A percentile compares a stretch with the other conserved stretches of the same genome.
phyloP scores from a whole-genome alignment of 2,888 invertebrate genomes.

The Thymelicus acteon region DNA sequence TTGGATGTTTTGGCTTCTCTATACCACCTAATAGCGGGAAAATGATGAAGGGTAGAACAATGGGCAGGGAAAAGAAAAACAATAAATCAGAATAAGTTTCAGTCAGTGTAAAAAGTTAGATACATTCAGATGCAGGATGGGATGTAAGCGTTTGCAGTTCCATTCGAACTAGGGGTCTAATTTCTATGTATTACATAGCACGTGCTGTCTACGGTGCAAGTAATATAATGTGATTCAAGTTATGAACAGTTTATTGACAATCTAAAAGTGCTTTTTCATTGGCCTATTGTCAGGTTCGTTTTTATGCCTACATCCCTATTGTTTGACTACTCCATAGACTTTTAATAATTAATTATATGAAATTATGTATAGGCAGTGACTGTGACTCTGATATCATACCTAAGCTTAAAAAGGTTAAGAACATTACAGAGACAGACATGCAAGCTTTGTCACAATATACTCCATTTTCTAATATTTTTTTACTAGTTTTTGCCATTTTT shows the following conservation, averaged over 20 bases:
- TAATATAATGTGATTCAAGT: not conserved
- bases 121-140: constrained; percentile 23
- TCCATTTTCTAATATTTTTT: not conserved
- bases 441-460: not conserved
- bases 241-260: not conserved
- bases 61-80: constrained; percentile 59
- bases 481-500: too few relatives aligned
- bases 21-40: constrained; percentile 88
- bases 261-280: too few relatives aligned
- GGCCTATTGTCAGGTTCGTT: too few relatives aligned
- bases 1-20: constrained; percentile 93
- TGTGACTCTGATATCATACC: too few relatives aligned
- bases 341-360: too few relatives aligned
- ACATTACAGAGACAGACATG: not conserved
- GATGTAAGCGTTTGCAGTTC: constrained; percentile 3
- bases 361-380: too few relatives aligned
- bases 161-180: constrained; percentile 12
- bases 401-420: not conserved
- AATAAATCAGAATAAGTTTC: constrained; percentile 52
- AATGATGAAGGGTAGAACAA: constrained; percentile 53
- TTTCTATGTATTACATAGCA: not conserved
- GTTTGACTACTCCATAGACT: too few relatives aligned
- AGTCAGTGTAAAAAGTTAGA: constrained; percentile 30
- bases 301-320: too few relatives aligned
- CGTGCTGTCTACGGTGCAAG: not conserved